These are phyloP conservation scores for Cyprinodon tularosa DNA, from an alignment of 2,113 vertebrate genomes.

Conservation along the genomic window DNA sequence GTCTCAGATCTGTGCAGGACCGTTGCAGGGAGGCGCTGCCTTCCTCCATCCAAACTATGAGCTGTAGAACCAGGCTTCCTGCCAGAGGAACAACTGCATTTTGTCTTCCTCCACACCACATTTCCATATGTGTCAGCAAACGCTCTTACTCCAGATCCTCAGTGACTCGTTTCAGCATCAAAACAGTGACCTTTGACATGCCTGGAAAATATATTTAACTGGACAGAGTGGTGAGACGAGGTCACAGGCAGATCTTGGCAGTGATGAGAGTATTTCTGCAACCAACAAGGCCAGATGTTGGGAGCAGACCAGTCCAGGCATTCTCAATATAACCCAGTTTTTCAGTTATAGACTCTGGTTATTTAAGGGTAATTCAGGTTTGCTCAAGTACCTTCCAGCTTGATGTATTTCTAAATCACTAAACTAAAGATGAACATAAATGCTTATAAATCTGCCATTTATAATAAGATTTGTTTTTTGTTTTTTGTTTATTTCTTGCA, in stretches of 20 bases:
- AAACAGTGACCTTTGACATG: slow-evolving; percentile 43
- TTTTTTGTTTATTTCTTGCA: too few relatives aligned
- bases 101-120: slow-evolving; percentile 15
- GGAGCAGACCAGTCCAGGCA: background rate
- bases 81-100: slow-evolving; percentile 27
- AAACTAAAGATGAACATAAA: too few relatives aligned
- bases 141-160: slow-evolving; percentile 40
- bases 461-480: background rate
- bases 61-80: slow-evolving; percentile 5
- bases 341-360: background rate
- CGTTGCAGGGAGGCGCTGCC: slow-evolving; percentile 29
- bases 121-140: slow-evolving; percentile 61
- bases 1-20: slow-evolving; percentile 41
- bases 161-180: slow-evolving; percentile 41
- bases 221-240: slow-evolving; percentile 21
- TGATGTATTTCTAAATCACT: too few relatives aligned
- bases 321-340: background rate
- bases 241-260: slow-evolving; percentile 15
- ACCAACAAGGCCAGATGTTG: background rate
- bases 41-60: slow-evolving; percentile 36
- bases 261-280: background rate
- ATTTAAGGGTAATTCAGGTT: background rate
- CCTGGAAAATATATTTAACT: slow-evolving; percentile 49
- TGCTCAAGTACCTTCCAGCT: background rate
- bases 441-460: background rate